Evolutionary conservation across 2,888 invertebrate genomes (phyloP), one percentile per base, ranked within the genome.

Genomic region (Polia nebulosa): DNA sequence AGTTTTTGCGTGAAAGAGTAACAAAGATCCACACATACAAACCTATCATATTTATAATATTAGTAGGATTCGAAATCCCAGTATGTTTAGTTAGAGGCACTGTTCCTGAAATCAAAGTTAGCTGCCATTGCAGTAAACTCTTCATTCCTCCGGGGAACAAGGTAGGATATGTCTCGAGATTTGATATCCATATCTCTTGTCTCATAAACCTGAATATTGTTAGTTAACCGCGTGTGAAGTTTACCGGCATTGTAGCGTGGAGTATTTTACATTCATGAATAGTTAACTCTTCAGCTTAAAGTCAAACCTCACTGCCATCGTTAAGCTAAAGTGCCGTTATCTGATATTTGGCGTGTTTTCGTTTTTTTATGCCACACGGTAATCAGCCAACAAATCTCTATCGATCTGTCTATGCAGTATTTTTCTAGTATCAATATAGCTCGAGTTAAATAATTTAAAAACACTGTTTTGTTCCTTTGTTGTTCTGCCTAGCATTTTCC

Each of bases 101-200:
- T 41, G 20, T 55, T 55, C 11, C 20, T 34, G 52, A 22, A 56
- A 57, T 34, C 32, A 65, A 73, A 65, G 36, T 47, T 11, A 58
- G 7, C 57, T 65, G 49, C 15, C 55, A 34, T 20, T 39, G 47
- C 47, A 29, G 34, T 64, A 8, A 72, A 55, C 73, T 63, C 22
- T 22, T 22, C 34, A 20, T 22, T 25, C 11, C 64, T 29, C 71
- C 8, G 13, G 73, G 49, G 71, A 64, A 20, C 11, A 2, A 20
- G 22, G 7, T 22, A 34, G 29, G 22, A 41, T 55, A 29, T 29
- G 27, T 49, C 41, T 63, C 20, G 29, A 36, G 29, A n/a, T 64
- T 49, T 39, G 36, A 34, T 55, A 62, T 22, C 45, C 41, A 60
- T 29, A 32, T 58, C 11, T 47, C 71, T 1, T n/a, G 51, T 34